A percentile compares a stretch with the other conserved stretches of the same genome.
These are phyloP conservation scores for Chloroclystis v-ata DNA, from an alignment of 2,888 invertebrate genomes.

Conservation along the genomic window DNA sequence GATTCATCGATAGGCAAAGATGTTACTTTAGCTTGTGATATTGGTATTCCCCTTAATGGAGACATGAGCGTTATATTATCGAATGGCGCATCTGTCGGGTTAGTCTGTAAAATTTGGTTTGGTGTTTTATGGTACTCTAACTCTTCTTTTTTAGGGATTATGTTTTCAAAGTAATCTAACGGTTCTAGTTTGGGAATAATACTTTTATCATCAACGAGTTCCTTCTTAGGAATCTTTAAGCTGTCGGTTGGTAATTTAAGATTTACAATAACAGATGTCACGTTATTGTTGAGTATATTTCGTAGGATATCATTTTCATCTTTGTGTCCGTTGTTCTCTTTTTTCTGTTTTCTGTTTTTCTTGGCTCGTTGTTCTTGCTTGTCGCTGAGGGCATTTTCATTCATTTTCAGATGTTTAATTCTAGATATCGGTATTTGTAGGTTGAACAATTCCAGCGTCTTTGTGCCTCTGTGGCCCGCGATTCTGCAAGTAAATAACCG, in stretches of 20 bases:
- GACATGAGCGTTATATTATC: too few relatives aligned
- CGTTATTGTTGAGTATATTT: conserved; percentile 10
- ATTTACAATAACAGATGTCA: conserved; percentile 14
- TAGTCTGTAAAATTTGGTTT: not conserved
- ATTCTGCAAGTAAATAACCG: conserved; percentile 19
- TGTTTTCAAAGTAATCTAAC: too few relatives aligned
- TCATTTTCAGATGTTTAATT: conserved; percentile 12
- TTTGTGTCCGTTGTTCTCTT: too few relatives aligned
- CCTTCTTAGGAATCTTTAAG: not conserved
- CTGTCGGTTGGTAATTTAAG: conserved; percentile 7
- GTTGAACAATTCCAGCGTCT: conserved; percentile 9
- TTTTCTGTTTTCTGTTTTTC: not conserved
- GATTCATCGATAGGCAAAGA: not conserved
- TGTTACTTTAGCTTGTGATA: not conserved
- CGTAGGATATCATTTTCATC: not conserved
- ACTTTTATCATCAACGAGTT: not conserved
- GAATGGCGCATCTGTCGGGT: too few relatives aligned
- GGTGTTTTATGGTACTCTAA: not conserved
- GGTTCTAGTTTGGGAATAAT: not conserved
- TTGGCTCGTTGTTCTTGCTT: not conserved
- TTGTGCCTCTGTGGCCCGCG: conserved; percentile 10
- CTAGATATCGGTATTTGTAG: conserved; percentile 7
- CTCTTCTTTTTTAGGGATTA: conserved; percentile 2
- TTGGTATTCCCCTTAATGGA: not conserved
- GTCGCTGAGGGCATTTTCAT: conserved; percentile 1